Percentiles rank a stretch among this genome's conserved stretches.
phyloP scores from a whole-genome alignment of 2,113 vertebrate species.

The Nansenia antarctica region DNA sequence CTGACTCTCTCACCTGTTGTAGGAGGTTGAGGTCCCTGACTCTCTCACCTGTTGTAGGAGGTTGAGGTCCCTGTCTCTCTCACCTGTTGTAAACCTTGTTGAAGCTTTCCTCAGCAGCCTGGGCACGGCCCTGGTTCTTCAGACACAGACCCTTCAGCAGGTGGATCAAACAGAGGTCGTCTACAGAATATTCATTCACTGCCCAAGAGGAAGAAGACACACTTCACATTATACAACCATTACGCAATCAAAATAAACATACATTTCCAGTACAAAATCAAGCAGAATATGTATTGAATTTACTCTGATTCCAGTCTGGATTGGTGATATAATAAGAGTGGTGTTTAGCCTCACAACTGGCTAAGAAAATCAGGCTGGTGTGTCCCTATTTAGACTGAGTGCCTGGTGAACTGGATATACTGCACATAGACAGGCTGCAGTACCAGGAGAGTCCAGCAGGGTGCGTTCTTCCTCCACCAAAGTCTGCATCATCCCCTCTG shows the following conservation, averaged over 20 bases:
- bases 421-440: background rate
- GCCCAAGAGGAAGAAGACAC: conserved; percentile 7
- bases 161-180: conserved; percentile 73
- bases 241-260: background rate
- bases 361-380: background rate
- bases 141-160: conserved; percentile 79
- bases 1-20: too few species aligned
- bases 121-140: conserved; percentile 71
- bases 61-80: too few species aligned
- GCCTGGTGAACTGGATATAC: background rate
- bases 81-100: conserved; percentile 68
- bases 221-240: background rate
- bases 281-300: background rate
- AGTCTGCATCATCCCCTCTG: conserved; percentile 75
- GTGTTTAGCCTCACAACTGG: background rate
- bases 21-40: too few species aligned
- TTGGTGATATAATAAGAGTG: background rate
- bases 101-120: conserved; percentile 74
- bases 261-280: background rate
- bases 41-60: too few species aligned
- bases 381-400: background rate
- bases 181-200: conserved; percentile 70
- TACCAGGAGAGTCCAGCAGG: conserved; percentile 72
- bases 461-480: conserved; percentile 71
- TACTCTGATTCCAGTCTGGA: background rate